Evolutionary conservation across 2,113 vertebrate genomes (phyloP).

Genomic region (Meriones unguiculatus): DNA sequence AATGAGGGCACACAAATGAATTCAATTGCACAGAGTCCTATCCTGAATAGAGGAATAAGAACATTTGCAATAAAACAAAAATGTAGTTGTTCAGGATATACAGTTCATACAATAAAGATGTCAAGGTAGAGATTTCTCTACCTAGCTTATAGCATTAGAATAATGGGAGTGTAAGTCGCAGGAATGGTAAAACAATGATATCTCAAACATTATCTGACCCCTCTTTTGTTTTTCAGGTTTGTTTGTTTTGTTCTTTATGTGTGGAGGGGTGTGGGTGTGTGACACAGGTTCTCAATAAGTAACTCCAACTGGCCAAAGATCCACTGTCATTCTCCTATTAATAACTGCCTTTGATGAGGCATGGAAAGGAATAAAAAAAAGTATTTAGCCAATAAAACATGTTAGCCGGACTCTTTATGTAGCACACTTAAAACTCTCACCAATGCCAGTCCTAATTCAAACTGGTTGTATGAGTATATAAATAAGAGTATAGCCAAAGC

Average conservation of each 20-base stretch:
- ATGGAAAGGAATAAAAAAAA: neutral
- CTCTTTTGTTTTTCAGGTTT: neutral
- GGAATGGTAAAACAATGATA: neutral
- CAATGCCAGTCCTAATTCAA: neutral
- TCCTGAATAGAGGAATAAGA: neutral
- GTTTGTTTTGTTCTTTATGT: neutral
- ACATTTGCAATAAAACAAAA: neutral
- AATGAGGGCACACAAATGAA: neutral
- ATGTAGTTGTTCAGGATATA: neutral
- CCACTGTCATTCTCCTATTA: neutral
- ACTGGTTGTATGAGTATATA: neutral
- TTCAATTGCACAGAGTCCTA: neutral
- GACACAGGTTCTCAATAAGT: neutral
- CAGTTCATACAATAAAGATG: neutral
- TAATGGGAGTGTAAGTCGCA: neutral
- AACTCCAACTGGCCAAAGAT: neutral
- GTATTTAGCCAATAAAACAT: neutral
- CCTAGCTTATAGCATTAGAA: neutral
- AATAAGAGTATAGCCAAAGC: neutral
- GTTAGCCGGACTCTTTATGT: neutral
- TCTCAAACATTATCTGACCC: neutral
- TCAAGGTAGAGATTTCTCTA: neutral
- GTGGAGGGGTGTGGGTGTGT: neutral
- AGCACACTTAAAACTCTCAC: neutral
- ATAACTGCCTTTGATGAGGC: neutral